A percentile compares a stretch with the other conserved stretches of the same genome.
phyloP scores from a whole-genome alignment of 2,888 invertebrate genomes.

The Helicoverpa assulta region DNA sequence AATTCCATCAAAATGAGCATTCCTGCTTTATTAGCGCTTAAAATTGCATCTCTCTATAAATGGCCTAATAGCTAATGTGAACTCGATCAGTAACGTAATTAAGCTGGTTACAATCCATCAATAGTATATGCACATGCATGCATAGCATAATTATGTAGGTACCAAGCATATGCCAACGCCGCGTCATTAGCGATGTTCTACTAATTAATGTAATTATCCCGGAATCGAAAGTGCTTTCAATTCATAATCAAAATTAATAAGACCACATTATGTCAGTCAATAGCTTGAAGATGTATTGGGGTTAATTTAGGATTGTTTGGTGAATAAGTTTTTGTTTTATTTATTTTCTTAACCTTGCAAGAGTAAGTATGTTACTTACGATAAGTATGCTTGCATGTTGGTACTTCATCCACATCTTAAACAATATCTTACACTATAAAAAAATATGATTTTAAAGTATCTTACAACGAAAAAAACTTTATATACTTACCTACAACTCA shows the following conservation, averaged over 20 bases:
- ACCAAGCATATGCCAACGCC: slow-evolving; percentile 10
- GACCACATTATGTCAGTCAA: slow-evolving; percentile 19
- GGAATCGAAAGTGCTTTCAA: slow-evolving; percentile 52
- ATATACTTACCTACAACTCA: too few species aligned
- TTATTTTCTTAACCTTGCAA: background rate
- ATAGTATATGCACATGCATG: slow-evolving; percentile 8
- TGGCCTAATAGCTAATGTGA: slow-evolving; percentile 30
- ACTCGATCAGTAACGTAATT: slow-evolving; percentile 37
- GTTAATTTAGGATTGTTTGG: background rate
- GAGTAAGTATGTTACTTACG: too few species aligned
- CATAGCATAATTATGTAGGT: slow-evolving; percentile 12
- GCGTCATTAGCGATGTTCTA: slow-evolving; percentile 44
- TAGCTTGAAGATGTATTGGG: slow-evolving; percentile 1
- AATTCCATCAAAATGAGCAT: background rate
- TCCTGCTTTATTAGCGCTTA: background rate
- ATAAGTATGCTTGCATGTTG: too few species aligned
- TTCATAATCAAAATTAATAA: slow-evolving; percentile 38
- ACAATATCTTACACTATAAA: too few species aligned
- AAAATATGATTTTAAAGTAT: too few species aligned
- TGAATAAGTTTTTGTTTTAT: background rate
- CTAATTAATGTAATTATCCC: slow-evolving; percentile 49
- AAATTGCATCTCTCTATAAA: slow-evolving; percentile 24
- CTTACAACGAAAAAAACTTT: too few species aligned
- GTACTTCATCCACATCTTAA: slow-evolving; percentile 4
- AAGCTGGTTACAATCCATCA: slow-evolving; percentile 44